Base-by-base conservation (phyloP, 35 echinoderm and acorn worm genomes). In the Ptychodera flava region DNA sequence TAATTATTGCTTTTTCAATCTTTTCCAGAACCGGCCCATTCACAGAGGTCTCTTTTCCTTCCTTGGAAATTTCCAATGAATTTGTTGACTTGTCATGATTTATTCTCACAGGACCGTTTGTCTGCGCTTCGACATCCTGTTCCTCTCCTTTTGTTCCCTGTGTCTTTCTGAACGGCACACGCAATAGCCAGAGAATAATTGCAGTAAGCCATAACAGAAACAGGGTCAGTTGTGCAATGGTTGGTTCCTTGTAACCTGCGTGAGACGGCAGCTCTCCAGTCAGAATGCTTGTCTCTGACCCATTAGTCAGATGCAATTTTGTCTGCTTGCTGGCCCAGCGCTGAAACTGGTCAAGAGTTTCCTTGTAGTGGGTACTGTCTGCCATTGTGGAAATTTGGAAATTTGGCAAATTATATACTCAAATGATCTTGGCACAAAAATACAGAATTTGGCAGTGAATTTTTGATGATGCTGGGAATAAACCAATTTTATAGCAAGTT, bases 181-280 rank as follows among this genome's bases (percentile, higher is more conserved):
- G 81, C 30, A 88, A 78, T 1, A 78, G 36, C 82, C 81, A 78
- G n/a, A 92, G n/a, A 28, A 88, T 28, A 22, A 88, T 36, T 27
- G 86, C 64, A 75, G 84, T 64, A 12, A 92, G 29, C 91, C 91
- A 92, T 2, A 92, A 33, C 28, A 92, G 38, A 28, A 92, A 88
- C 52, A 89, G 38, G 0, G 87, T 92, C 1, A 79, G 27, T 52
- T 92, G 91, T n/a, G 86, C 52, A 77, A 88, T 89, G 30, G 91
- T 92, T 31, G 33, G 32, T 37, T 80, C 6, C 0, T 87, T 76
- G 76, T 78, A 87, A 34, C 79, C 76, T 35, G 79, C 86, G 15
- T 87, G 6, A 64, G 45, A 22, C 22, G 6, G 45, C 22, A 64
- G 45, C 6, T 64, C 22, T 64, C 22, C 45, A 12, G 45, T 12